phyloP scores from a whole-genome alignment of 2,797 vertebrate genomes.

The Bovichtus diacanthus region DNA sequence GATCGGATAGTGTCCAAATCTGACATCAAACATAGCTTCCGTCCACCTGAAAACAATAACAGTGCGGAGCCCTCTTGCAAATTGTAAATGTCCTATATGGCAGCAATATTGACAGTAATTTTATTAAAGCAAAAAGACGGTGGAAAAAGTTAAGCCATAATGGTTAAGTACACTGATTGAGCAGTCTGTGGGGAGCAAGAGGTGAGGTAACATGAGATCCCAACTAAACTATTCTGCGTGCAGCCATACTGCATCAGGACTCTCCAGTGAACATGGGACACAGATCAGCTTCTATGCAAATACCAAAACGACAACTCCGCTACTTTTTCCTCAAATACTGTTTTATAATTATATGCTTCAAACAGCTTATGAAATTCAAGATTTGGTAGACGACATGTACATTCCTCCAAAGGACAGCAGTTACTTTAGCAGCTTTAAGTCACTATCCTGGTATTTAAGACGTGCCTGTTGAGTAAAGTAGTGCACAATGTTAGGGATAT shows the following conservation, averaged over 20 bases:
- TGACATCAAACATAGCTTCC: conserved; percentile 47
- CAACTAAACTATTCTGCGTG: conserved; percentile 73
- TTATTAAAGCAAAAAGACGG: conserved; percentile 49
- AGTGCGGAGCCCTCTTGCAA: conserved; percentile 14
- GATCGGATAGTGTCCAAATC: conserved; percentile 65
- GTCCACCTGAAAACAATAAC: conserved; percentile 50
- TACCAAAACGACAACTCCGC: conserved; percentile 44
- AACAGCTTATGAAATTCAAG: conserved; percentile 48
- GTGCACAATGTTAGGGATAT: conserved; percentile 66
- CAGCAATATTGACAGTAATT: conserved; percentile 46
- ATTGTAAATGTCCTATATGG: conserved; percentile 21
- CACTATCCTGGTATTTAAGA: conserved; percentile 64
- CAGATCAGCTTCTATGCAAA: conserved; percentile 40
- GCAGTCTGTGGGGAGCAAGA: conserved; percentile 66
- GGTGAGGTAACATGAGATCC: conserved; percentile 78
- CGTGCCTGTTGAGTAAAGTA: conserved; percentile 57
- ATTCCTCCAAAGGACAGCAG: conserved; percentile 42
- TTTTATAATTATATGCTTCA: conserved; percentile 37
- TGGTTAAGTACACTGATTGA: conserved; percentile 73
- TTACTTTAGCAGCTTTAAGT: conserved; percentile 50
- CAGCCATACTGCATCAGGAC: conserved; percentile 62
- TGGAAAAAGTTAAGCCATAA: conserved; percentile 64
- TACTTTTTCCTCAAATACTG: conserved; percentile 18
- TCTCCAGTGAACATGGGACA: conserved; percentile 40
- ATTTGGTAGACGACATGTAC: conserved; percentile 22